Evolutionary conservation across 2,888 invertebrate genomes (phyloP).

Genomic region (Tenthredo mesomela): DNA sequence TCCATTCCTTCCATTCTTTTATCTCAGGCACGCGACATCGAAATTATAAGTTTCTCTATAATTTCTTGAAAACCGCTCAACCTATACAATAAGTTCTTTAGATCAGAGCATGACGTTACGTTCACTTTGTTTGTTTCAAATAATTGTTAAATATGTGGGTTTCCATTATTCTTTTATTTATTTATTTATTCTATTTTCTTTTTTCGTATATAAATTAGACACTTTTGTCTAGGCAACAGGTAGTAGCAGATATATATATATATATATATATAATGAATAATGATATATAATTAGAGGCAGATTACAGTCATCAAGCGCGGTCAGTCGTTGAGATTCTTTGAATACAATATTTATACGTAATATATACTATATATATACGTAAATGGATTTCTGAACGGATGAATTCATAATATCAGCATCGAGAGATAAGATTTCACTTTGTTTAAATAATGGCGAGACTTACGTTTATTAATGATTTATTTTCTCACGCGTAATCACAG

Average conservation of each 20-base stretch:
- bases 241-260: conserved; percentile 53
- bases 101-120: not conserved
- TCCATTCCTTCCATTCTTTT: not conserved
- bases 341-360: not conserved
- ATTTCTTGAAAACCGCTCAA: not conserved
- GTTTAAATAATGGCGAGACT: conserved; percentile 24
- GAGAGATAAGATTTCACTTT: conserved; percentile 11
- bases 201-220: conserved; percentile 65
- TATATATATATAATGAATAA: conserved; percentile 50
- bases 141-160: conserved; percentile 51
- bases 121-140: not conserved
- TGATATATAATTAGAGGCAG: conserved; percentile 64
- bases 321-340: conserved; percentile 39
- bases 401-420: not conserved
- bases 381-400: not conserved
- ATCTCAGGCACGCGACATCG: not conserved
- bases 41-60: not conserved
- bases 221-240: conserved; percentile 67
- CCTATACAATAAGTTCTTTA: not conserved
- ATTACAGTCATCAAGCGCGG: conserved; percentile 39
- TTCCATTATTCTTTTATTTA: not conserved
- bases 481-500: conserved; percentile 48
- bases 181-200: not conserved
- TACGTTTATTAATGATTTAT: conserved; percentile 45
- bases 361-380: not conserved